These are phyloP conservation scores for Drosophila mimetica DNA, from an alignment of 2,888 invertebrate species.

Conservation along the genomic window DNA sequence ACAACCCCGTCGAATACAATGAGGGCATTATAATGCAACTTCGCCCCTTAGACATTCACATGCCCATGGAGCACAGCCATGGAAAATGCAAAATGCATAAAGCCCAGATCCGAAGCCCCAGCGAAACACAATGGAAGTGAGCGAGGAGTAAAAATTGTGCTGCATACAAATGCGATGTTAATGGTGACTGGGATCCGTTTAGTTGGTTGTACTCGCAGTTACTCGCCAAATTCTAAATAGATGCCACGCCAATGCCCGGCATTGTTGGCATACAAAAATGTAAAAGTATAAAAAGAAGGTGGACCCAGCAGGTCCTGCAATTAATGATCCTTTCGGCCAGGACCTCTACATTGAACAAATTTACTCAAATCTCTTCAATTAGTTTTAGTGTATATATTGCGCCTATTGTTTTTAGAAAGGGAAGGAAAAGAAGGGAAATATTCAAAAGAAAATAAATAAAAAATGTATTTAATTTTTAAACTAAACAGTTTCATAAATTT, in stretches of 20 bases:
- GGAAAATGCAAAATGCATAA: slow-evolving; percentile 44
- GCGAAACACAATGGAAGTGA: slow-evolving; percentile 58
- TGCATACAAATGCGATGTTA: slow-evolving; percentile 65
- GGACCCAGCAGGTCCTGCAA: slow-evolving; percentile 43
- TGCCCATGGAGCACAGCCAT: slow-evolving; percentile 11
- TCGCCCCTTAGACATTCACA: slow-evolving; percentile 19
- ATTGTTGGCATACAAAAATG: slow-evolving; percentile 57
- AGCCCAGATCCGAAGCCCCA: slow-evolving; percentile 39
- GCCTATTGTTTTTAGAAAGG: too few species aligned
- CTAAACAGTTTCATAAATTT: too few species aligned
- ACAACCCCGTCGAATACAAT: slow-evolving; percentile 45
- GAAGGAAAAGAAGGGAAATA: too few species aligned
- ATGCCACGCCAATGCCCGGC: slow-evolving; percentile 40
- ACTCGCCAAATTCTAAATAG: slow-evolving; percentile 43
- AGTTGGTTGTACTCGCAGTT: slow-evolving; percentile 31
- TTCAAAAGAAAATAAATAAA: too few species aligned
- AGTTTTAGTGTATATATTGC: too few species aligned
- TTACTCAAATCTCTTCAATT: neutral
- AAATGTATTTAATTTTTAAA: too few species aligned
- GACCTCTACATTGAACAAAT: neutral
- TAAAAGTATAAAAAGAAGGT: slow-evolving; percentile 23
- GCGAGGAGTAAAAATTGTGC: slow-evolving; percentile 56
- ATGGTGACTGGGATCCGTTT: slow-evolving; percentile 50
- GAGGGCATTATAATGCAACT: slow-evolving; percentile 58
- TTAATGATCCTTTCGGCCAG: slow-evolving; percentile 66